A percentile compares a stretch with the other conserved stretches of the same genome.
Evolutionary conservation across 2,113 vertebrate genomes (phyloP).

Genomic region (Onychostoma macrolepis): DNA sequence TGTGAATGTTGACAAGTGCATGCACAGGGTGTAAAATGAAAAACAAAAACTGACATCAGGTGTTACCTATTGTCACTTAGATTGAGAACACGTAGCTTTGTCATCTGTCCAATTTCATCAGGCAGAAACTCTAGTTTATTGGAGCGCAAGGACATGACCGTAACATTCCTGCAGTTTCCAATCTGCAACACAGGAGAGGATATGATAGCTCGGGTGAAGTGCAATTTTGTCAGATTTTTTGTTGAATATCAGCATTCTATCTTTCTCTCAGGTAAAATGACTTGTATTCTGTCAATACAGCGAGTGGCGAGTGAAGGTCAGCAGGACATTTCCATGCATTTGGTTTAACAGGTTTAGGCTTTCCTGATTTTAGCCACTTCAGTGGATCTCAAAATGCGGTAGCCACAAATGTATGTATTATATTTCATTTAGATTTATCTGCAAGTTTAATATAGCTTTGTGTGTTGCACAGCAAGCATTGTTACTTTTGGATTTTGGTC

Average conservation of each 20-base stretch:
- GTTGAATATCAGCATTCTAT: constrained; percentile 31
- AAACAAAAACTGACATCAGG: constrained; percentile 32
- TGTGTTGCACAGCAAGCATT: background rate
- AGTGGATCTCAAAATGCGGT: background rate
- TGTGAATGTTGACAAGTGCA: background rate
- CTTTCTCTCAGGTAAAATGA: constrained; percentile 43
- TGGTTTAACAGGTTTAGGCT: background rate
- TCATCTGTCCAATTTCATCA: constrained; percentile 99
- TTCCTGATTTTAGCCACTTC: background rate
- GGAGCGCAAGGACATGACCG: constrained; percentile 96
- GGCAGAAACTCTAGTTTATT: constrained; percentile 98
- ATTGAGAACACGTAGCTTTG: constrained; percentile 94
- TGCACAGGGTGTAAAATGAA: background rate
- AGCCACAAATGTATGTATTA: background rate
- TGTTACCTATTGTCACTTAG: constrained; percentile 96
- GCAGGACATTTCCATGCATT: background rate
- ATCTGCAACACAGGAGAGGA: constrained; percentile 78
- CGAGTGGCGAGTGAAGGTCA: constrained; percentile 36
- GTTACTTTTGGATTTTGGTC: background rate
- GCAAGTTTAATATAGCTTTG: background rate
- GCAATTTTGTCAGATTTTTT: constrained; percentile 40
- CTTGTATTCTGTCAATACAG: constrained; percentile 44
- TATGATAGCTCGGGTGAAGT: constrained; percentile 40
- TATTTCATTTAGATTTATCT: background rate
- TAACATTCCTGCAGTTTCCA: constrained; percentile 96